A percentile compares a stretch with the other conserved stretches of the same genome.
phyloP scores from a whole-genome alignment of 1,140 invertebrate species.

The Dolichoris vasculosae region DNA sequence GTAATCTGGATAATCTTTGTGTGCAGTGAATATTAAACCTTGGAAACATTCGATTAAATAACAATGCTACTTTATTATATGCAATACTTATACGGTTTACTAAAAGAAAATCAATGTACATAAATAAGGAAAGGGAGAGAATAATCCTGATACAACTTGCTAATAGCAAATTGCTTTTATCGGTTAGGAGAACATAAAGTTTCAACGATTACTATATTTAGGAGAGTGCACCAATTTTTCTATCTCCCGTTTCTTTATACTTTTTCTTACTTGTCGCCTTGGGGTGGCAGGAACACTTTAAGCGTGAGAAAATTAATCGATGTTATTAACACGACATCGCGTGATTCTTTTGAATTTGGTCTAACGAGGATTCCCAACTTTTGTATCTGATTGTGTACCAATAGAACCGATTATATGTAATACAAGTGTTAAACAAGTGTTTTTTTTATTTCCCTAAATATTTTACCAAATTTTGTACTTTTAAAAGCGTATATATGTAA shows the following conservation, averaged over 20 bases:
- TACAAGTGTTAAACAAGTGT: not conserved
- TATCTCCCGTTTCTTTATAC: conserved; percentile 48
- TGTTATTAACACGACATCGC: not conserved
- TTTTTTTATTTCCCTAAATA: not conserved
- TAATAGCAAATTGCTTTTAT: conserved; percentile 66
- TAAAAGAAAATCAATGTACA: not conserved
- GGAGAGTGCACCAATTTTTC: not conserved
- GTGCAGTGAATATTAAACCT: not conserved
- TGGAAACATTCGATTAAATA: not conserved
- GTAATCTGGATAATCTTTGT: not conserved
- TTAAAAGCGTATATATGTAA: not conserved
- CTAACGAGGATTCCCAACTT: not conserved
- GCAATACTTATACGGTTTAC: not conserved
- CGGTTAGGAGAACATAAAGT: conserved; percentile 57
- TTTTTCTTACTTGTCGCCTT: conserved; percentile 3
- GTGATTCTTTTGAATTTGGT: conserved; percentile 24
- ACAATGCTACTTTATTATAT: not conserved
- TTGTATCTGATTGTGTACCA: not conserved
- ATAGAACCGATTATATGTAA: not conserved
- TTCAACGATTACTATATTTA: conserved; percentile 11
- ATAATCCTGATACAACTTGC: conserved; percentile 24
- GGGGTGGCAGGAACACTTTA: not conserved
- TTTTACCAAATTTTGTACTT: not conserved
- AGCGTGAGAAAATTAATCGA: conserved; percentile 32
- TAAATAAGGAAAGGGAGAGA: not conserved